A percentile compares a stretch with the other conserved stretches of the same genome.
These are phyloP conservation scores for Bilobella aurantiaca DNA, from an alignment of 1,140 invertebrate genomes.

Conservation along the genomic window DNA sequence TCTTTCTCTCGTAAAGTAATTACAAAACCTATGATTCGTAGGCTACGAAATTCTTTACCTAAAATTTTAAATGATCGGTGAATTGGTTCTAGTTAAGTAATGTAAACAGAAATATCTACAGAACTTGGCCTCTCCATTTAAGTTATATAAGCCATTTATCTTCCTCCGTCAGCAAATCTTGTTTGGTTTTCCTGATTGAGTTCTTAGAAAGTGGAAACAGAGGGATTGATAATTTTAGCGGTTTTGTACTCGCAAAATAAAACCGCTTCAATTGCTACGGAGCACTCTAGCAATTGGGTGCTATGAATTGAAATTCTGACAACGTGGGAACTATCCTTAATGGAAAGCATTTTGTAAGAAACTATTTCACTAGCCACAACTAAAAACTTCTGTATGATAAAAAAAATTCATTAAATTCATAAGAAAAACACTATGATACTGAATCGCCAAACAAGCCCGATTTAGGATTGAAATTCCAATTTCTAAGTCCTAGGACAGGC, in stretches of 20 bases:
- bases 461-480: too few relatives aligned
- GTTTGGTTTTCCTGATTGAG: conserved; percentile 6
- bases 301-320: background rate
- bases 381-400: background rate
- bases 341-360: too few relatives aligned
- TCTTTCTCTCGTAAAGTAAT: too few relatives aligned
- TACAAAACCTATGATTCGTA: too few relatives aligned
- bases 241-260: background rate
- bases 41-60: too few relatives aligned
- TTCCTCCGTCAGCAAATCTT: background rate
- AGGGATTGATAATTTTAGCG: background rate
- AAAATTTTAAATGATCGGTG: too few relatives aligned
- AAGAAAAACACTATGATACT: too few relatives aligned
- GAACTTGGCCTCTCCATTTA: background rate
- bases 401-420: background rate
- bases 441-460: too few relatives aligned
- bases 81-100: too few relatives aligned
- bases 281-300: too few relatives aligned
- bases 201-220: background rate
- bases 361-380: too few relatives aligned
- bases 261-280: background rate
- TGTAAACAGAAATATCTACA: background rate
- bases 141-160: background rate
- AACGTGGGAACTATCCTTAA: background rate
- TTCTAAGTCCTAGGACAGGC: too few relatives aligned